Base-by-base conservation (phyloP, 2,888 invertebrate genomes). In the Linnaemya vulpina region DNA sequence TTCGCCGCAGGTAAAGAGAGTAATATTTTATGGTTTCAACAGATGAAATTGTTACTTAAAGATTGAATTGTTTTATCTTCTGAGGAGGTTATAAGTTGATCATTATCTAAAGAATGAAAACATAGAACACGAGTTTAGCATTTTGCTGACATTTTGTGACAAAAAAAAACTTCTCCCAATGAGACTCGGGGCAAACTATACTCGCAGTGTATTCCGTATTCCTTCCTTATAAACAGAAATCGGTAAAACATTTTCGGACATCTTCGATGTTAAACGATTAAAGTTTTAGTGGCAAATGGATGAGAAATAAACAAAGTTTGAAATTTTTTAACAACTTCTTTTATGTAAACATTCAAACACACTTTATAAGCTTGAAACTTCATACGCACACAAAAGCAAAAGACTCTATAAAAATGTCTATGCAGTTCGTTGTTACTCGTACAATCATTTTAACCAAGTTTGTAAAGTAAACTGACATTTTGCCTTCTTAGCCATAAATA, bases 401-500 rank as follows among this genome's bases (percentile, higher is more conserved):
- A 51, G 15, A 38, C 35, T 5, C 10, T 35, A 38, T 43, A 51
- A 20, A n/a, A 60, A 43, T 17, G 13, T 51, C 49, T 77, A 20
- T 67, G 20, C 20, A 60, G 58, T 77, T n/a, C 11, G 43, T 35
- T 75, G 30, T 55, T 65, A 40, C 40, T 40, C 40, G 40, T 40
- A n/a, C 15, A 30, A 67, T 60, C 35, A 55, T 46, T 53, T 53
- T 63, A 62, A 43, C 70, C 53, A 80, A 80, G 65, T 80, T 73
- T 80, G 80, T 80, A 68, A 53, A 65, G 49, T 49, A 30, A 65
- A 79, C 63, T 79, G 79, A 80, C 73, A 74, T 60, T 67, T 74
- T 81, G 71, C 63, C 65, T 70, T 67, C 68, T 77, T 74, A 88
- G 86, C 86, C 68, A 68, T 70, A 89, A 90, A 90, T 89, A 90